These are phyloP conservation scores for Drosophila sturtevanti DNA, from an alignment of 1,140 invertebrate genomes.

Conservation along the genomic window DNA sequence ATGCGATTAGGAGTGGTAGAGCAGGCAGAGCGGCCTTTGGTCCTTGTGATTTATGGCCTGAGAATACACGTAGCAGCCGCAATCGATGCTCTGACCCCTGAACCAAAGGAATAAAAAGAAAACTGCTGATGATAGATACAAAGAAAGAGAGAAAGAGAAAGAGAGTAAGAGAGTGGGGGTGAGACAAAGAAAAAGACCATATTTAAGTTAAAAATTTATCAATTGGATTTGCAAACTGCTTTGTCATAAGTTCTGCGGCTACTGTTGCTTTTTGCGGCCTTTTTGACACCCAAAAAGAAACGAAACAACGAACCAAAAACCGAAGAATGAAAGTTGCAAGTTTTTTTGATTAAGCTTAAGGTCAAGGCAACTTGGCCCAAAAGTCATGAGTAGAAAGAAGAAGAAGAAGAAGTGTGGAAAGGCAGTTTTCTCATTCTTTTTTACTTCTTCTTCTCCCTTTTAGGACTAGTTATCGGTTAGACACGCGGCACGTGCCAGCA, in stretches of 20 bases:
- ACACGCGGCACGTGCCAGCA: conserved; percentile 58
- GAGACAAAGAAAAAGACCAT: conserved; percentile 30
- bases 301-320: conserved; percentile 14
- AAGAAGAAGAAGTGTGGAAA: not conserved
- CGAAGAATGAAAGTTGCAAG: conserved; percentile 28
- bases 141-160: not conserved
- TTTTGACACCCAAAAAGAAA: conserved; percentile 36
- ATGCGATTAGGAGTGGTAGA: conserved; percentile 71
- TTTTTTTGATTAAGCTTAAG: conserved; percentile 47
- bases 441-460: not conserved
- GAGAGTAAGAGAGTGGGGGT: not conserved
- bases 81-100: conserved; percentile 50
- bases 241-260: conserved; percentile 64
- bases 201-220: conserved; percentile 74
- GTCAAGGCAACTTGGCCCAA: conserved; percentile 18
- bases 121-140: not conserved
- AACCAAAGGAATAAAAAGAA: conserved; percentile 1
- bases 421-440: not conserved
- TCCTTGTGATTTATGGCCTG: conserved; percentile 64
- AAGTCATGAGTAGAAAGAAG: not conserved
- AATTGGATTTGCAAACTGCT: conserved; percentile 74
- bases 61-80: conserved; percentile 47
- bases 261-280: conserved; percentile 25
- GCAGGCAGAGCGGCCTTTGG: conserved; percentile 16
- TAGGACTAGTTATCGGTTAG: conserved; percentile 36